phyloP scores from a whole-genome alignment of 2,797 vertebrate species.

The Naso thynnoides region DNA sequence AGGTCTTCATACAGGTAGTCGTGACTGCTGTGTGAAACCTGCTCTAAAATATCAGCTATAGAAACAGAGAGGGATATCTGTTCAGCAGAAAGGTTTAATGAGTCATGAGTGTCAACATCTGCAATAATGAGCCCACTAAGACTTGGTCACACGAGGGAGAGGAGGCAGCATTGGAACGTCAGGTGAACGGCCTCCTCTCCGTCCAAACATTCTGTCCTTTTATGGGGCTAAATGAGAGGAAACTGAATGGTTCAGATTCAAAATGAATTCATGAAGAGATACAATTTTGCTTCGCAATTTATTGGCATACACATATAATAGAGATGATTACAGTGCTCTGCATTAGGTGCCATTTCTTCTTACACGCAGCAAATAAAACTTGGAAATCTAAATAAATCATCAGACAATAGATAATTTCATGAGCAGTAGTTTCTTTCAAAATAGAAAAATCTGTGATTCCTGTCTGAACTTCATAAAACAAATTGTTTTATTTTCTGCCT shows the following conservation, averaged over 20 bases:
- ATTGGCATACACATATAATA: neutral
- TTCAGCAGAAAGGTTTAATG: conserved; percentile 47
- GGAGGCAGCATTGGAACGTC: conserved; percentile 14
- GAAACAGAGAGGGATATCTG: conserved; percentile 36
- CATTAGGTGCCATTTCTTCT: conserved; percentile 4
- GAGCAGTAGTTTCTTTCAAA: too few relatives aligned
- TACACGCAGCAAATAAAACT: too few relatives aligned
- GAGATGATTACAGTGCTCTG: neutral
- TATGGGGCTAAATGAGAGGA: neutral
- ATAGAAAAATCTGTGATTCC: too few relatives aligned
- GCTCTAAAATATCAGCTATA: conserved; percentile 47
- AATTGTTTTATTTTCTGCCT: too few relatives aligned
- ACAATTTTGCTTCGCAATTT: neutral
- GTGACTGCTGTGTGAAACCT: conserved; percentile 2
- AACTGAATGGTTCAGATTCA: neutral
- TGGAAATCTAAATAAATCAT: too few relatives aligned
- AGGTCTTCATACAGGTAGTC: conserved; percentile 19
- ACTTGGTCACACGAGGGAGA: conserved; percentile 20
- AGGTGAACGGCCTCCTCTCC: conserved; percentile 21
- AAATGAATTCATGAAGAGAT: conserved; percentile 3
- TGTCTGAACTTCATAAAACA: too few relatives aligned
- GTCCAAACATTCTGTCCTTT: conserved; percentile 15
- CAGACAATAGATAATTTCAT: too few relatives aligned
- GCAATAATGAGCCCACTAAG: conserved; percentile 41
- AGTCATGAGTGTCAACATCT: conserved; percentile 53